Conservation (phyloP, 2,797 vertebrate species). For the Acrossocheilus fasciatus region DNA sequence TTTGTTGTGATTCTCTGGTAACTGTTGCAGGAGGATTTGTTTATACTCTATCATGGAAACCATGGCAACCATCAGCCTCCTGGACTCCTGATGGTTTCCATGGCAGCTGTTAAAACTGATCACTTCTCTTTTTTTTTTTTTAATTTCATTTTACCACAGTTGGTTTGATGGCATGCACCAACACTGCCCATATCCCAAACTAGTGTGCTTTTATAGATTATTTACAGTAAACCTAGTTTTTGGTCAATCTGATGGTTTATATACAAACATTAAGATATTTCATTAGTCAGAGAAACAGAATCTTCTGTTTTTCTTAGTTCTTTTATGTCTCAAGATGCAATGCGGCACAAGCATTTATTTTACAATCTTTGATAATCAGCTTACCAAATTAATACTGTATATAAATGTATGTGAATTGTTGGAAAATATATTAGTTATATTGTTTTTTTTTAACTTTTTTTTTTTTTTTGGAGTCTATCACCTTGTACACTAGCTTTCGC, state of each 20-base stretch:
- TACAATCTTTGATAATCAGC: neutral
- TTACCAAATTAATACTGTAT: no score
- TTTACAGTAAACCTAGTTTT: neutral
- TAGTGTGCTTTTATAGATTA: neutral
- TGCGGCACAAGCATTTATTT: neutral
- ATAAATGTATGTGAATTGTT: no score
- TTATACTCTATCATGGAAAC: constrained; percentile 12
- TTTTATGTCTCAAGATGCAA: neutral
- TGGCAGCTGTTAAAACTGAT: constrained; percentile 14
- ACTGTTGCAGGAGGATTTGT: constrained; percentile 6
- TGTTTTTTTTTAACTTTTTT: no score
- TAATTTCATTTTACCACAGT: neutral
- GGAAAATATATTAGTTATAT: no score
- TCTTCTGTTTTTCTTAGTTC: neutral
- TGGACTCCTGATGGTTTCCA: constrained; percentile 31
- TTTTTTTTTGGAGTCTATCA: no score
- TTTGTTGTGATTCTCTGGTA: neutral
- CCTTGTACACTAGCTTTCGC: no score
- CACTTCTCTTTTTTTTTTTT: neutral
- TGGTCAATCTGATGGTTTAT: neutral
- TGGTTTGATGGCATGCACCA: neutral
- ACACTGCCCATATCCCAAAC: neutral
- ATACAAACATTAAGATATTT: neutral
- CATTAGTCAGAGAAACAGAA: neutral
- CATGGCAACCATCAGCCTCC: neutral